Evolutionary conservation across 2,113 vertebrate genomes (phyloP).

Genomic region (Sminthopsis crassicaudata): DNA sequence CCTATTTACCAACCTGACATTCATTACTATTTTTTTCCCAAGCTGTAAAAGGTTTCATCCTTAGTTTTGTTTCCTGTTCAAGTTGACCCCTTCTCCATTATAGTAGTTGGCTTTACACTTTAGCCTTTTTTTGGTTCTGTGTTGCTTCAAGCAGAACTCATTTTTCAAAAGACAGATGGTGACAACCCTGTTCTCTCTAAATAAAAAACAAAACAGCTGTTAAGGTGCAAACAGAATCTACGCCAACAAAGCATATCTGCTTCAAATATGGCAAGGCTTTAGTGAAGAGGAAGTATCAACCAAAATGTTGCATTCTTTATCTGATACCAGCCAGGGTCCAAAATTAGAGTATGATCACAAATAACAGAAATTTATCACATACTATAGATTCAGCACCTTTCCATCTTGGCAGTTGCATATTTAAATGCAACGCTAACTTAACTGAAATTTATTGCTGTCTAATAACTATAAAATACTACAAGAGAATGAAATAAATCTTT

Average conservation of each 20-base stretch:
- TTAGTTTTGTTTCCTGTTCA: slow-evolving; percentile 41
- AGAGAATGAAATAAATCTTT: slow-evolving; percentile 81
- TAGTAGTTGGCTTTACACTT: slow-evolving; percentile 49
- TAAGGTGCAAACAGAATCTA: slow-evolving; percentile 61
- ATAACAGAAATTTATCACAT: slow-evolving; percentile 72
- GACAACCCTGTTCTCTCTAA: slow-evolving; percentile 73
- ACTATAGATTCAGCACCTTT: slow-evolving; percentile 67
- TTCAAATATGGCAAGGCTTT: slow-evolving; percentile 47
- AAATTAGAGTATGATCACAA: slow-evolving; percentile 40
- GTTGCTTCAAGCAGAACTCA: slow-evolving; percentile 60
- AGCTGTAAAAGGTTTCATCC: slow-evolving; percentile 44
- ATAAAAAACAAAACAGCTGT: slow-evolving; percentile 75
- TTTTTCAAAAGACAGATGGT: slow-evolving; percentile 77
- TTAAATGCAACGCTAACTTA: slow-evolving; percentile 80
- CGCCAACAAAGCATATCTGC: slow-evolving; percentile 52
- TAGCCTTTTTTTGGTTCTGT: slow-evolving; percentile 52
- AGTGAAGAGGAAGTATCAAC: slow-evolving; percentile 55
- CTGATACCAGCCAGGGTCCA: slow-evolving; percentile 16
- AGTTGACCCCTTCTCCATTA: slow-evolving; percentile 38
- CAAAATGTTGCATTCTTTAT: slow-evolving; percentile 23
- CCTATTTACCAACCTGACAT: slow-evolving; percentile 18
- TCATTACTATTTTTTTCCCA: background rate
- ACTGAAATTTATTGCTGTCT: slow-evolving; percentile 78
- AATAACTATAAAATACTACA: slow-evolving; percentile 82
- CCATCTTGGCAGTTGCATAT: slow-evolving; percentile 77